Percentiles rank a stretch among this genome's conserved stretches.
These are phyloP conservation scores for Theristus sp. DNA, from an alignment of 2,888 invertebrate species.

Conservation along the genomic window DNA sequence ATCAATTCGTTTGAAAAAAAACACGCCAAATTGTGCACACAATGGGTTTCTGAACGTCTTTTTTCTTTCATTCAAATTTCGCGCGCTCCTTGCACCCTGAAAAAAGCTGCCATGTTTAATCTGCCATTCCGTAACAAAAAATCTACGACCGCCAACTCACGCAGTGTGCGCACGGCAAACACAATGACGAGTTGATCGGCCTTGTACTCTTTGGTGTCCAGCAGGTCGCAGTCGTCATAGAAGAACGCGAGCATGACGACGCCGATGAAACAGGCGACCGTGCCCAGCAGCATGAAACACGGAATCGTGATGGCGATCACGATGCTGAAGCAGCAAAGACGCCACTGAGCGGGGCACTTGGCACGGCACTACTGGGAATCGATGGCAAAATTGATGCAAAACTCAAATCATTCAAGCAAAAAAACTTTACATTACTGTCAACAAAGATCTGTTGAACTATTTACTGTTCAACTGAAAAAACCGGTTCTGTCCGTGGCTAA, in stretches of 20 bases:
- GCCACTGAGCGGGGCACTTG: too few relatives aligned
- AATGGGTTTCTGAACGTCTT: background rate
- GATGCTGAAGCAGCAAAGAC: background rate
- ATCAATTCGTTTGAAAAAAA: too few relatives aligned
- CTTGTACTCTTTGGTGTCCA: background rate
- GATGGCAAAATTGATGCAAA: background rate
- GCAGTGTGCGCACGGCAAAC: slow-evolving; percentile 4
- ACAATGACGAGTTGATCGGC: slow-evolving; percentile 7
- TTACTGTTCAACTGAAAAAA: too few relatives aligned
- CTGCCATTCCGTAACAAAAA: background rate
- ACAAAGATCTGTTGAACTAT: background rate
- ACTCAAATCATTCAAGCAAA: background rate
- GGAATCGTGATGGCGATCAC: slow-evolving; percentile 8
- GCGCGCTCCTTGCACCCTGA: too few relatives aligned
- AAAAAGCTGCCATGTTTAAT: too few relatives aligned
- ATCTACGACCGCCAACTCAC: background rate
- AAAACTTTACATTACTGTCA: too few relatives aligned
- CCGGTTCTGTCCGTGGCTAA: too few relatives aligned
- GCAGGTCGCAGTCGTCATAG: slow-evolving; percentile 5
- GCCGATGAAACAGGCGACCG: slow-evolving; percentile 8
- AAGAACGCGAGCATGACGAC: slow-evolving; percentile 8
- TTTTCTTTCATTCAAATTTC: too few relatives aligned
- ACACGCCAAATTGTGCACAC: background rate
- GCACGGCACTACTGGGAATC: too few relatives aligned
- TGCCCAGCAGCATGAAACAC: slow-evolving; percentile 10